Percentiles rank a stretch among this genome's conserved stretches.
phyloP scores from a whole-genome alignment of 2,797 vertebrate species.

The Tolypeutes matacus region DNA sequence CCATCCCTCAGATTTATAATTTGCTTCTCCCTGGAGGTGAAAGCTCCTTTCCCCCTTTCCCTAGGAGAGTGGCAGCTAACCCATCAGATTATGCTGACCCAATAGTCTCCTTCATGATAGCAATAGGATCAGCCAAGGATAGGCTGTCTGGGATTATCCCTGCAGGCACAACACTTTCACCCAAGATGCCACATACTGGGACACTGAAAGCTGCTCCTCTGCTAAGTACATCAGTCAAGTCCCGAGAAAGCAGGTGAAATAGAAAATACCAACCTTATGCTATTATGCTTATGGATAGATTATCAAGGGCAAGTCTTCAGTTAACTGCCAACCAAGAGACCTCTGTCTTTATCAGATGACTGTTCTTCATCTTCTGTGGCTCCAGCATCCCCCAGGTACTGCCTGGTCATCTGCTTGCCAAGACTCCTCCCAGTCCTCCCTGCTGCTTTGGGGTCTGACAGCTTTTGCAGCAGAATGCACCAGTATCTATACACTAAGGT shows the following conservation, averaged over 20 bases:
- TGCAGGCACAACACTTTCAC: not conserved
- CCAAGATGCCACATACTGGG: not conserved
- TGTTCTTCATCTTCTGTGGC: conserved; percentile 71
- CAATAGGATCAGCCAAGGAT: not conserved
- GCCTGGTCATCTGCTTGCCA: conserved; percentile 73
- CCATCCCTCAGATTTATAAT: not conserved
- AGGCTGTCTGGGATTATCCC: not conserved
- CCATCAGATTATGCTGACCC: not conserved
- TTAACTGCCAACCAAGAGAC: conserved; percentile 40
- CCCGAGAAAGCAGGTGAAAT: conserved; percentile 71
- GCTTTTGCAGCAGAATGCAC: conserved; percentile 87
- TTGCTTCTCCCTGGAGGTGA: conserved; percentile 3
- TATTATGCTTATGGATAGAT: conserved; percentile 62
- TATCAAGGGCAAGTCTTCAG: conserved; percentile 64
- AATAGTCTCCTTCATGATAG: not conserved
- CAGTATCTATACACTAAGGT: conserved; percentile 84
- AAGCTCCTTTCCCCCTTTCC: not conserved
- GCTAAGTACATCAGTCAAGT: conserved; percentile 65
- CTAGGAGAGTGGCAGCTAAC: not conserved
- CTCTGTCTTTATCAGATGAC: conserved; percentile 73
- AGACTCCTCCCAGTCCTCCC: conserved; percentile 80
- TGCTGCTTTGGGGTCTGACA: conserved; percentile 83
- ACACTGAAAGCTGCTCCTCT: conserved; percentile 42
- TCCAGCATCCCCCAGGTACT: conserved; percentile 74
- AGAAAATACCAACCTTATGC: conserved; percentile 69